Conservation (phyloP, 2,888 invertebrate genomes). For the Galeruca laticollis region DNA sequence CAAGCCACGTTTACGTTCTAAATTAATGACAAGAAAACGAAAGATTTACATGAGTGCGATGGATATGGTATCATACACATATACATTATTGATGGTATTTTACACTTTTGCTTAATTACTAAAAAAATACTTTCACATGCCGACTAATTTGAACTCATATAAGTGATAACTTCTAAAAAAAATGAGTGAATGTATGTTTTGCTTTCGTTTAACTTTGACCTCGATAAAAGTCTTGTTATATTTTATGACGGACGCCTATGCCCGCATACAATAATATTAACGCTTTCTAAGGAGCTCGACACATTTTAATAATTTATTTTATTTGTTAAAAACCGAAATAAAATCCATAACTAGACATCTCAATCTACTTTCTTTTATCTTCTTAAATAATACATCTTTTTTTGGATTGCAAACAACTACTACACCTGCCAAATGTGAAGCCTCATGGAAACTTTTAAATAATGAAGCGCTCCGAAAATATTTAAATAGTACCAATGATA, state of each 20-base stretch:
- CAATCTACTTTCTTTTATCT: background rate
- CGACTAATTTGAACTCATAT: conserved; percentile 26
- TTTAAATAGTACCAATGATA: no score
- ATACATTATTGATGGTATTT: background rate
- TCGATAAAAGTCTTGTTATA: conserved; percentile 26
- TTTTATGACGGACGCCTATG: conserved; percentile 25
- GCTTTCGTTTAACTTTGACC: conserved; percentile 43
- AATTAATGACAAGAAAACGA: no score
- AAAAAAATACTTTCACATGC: conserved; percentile 40
- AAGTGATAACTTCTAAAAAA: conserved; percentile 21
- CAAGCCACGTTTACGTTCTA: background rate
- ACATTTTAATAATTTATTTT: background rate
- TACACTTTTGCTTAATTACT: conserved; percentile 35
- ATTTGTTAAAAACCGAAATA: background rate
- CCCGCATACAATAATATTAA: conserved; percentile 17
- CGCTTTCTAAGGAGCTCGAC: background rate
- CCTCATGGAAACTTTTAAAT: no score
- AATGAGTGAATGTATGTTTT: conserved; percentile 37
- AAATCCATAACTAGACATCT: no score
- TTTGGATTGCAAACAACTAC: no score
- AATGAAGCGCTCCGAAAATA: no score
- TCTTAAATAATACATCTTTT: no score
- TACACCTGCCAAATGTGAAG: no score
- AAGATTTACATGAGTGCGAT: no score
- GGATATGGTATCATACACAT: background rate